Percentiles rank a stretch among this genome's conserved stretches.
Evolutionary conservation across 2,888 invertebrate genomes (phyloP).

Genomic region (Crossocerus cetratus): DNA sequence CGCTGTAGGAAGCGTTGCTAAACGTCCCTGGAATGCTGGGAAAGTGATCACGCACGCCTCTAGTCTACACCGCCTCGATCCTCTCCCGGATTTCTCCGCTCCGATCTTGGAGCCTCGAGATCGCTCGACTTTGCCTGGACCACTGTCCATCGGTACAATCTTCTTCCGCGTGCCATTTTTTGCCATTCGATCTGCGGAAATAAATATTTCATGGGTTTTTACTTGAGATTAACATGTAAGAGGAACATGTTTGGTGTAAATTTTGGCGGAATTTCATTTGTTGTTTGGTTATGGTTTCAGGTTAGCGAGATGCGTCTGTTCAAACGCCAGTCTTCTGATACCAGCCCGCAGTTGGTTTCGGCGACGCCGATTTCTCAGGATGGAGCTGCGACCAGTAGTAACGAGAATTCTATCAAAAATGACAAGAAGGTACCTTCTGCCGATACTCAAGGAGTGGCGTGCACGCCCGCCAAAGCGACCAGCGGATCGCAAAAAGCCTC

Average conservation of each 20-base stretch:
- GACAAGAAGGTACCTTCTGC: slow-evolving; percentile 23
- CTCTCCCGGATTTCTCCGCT: background rate
- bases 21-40: slow-evolving; percentile 60
- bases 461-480: slow-evolving; percentile 52
- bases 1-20: slow-evolving; percentile 56
- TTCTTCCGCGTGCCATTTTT: too few species aligned
- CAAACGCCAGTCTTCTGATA: slow-evolving; percentile 79
- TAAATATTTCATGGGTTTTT: too few species aligned
- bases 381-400: slow-evolving; percentile 27
- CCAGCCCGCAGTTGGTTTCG: slow-evolving; percentile 80
- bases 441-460: slow-evolving; percentile 38
- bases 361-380: slow-evolving; percentile 70
- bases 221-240: too few species aligned
- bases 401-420: slow-evolving; percentile 18
- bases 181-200: too few species aligned
- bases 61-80: background rate
- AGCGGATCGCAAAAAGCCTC: slow-evolving; percentile 44
- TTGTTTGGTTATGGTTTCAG: slow-evolving; percentile 28
- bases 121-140: background rate
- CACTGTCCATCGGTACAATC: too few species aligned
- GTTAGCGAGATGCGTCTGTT: slow-evolving; percentile 78
- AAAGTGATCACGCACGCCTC: slow-evolving; percentile 54
- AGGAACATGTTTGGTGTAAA: too few species aligned
- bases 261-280: too few species aligned
- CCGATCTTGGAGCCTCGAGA: too few species aligned